Percentiles rank a stretch among this genome's conserved stretches.
Conservation (phyloP, 2,888 invertebrate genomes). For the Dicranocentrus wangi region DNA sequence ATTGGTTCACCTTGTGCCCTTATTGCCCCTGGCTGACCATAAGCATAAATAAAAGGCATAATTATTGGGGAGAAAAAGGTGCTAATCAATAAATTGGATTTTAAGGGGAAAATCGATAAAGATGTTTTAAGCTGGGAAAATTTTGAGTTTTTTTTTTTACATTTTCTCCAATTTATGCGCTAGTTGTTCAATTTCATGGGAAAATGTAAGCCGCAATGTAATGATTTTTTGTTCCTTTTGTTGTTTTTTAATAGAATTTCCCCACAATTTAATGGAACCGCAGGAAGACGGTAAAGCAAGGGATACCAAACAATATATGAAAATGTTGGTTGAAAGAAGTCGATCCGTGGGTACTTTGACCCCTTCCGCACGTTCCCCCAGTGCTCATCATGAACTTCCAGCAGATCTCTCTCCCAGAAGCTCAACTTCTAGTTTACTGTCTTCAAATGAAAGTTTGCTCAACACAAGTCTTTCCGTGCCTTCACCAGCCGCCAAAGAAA, state of each 20-base stretch:
- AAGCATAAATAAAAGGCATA: neutral
- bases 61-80: constrained; percentile 12
- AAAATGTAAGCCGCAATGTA: neutral
- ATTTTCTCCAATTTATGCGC: too few relatives aligned
- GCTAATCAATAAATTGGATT: constrained; percentile 23
- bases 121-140: neutral
- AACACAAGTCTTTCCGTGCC: constrained; percentile 44
- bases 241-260: neutral
- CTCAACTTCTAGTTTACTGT: constrained; percentile 57
- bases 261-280: constrained; percentile 26
- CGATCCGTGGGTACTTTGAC: constrained; percentile 57
- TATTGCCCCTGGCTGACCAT: constrained; percentile 20
- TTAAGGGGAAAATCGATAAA: neutral
- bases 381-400: constrained; percentile 39
- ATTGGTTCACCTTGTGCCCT: neutral
- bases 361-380: constrained; percentile 45
- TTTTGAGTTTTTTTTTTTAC: too few relatives aligned
- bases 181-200: too few relatives aligned
- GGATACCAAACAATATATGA: neutral
- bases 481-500: constrained; percentile 37
- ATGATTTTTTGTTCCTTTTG: constrained; percentile 25
- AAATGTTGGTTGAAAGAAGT: constrained; percentile 64
- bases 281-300: neutral
- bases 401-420: constrained; percentile 65
- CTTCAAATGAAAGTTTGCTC: constrained; percentile 59